Evolutionary conservation across 2,113 vertebrate genomes (phyloP).

Genomic region (Phalacrocorax brasilianus): DNA sequence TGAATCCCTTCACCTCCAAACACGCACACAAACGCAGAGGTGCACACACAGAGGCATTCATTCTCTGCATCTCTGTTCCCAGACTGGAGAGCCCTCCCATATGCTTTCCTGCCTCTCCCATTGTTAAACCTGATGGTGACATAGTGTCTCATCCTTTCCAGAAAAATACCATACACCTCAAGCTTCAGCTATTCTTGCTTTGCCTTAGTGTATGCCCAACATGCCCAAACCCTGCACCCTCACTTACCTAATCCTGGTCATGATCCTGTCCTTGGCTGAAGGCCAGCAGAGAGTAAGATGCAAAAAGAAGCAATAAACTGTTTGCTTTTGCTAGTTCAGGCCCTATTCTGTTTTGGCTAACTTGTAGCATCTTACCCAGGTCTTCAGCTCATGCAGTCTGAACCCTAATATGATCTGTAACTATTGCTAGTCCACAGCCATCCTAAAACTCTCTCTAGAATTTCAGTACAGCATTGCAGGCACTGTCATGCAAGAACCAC

Average conservation of each 20-base stretch:
- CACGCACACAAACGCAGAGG: rapidly evolving
- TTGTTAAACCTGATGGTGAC: neutral
- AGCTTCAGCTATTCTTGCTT: neutral
- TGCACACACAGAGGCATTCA: rapidly evolving
- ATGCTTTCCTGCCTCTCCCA: neutral
- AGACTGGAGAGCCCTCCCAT: neutral
- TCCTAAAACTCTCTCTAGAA: neutral
- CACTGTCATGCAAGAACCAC: neutral
- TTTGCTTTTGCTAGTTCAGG: neutral
- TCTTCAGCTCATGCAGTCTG: neutral
- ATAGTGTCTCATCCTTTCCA: neutral
- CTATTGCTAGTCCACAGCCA: neutral
- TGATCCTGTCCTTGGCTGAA: neutral
- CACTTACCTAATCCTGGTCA: rapidly evolving
- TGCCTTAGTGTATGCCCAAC: neutral
- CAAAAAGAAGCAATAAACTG: neutral
- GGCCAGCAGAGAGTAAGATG: neutral
- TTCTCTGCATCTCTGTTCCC: neutral
- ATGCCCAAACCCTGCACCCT: neutral
- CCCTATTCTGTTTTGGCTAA: neutral
- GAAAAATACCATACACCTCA: neutral
- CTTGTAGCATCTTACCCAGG: neutral
- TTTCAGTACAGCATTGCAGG: neutral
- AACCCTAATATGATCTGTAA: neutral
- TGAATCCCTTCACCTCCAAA: neutral